Base-by-base conservation (phyloP, 2,888 invertebrate genomes). In the Lymantria monacha region DNA sequence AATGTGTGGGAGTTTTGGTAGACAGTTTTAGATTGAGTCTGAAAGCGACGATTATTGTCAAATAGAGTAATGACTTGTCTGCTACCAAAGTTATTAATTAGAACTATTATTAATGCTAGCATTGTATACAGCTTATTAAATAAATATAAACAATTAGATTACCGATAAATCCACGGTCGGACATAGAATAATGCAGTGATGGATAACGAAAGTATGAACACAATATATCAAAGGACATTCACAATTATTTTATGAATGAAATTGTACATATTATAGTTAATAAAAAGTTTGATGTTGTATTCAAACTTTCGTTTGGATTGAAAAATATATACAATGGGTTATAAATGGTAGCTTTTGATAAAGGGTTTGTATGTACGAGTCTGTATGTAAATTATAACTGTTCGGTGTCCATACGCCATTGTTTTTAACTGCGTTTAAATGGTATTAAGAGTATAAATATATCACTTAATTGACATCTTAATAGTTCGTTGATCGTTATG, bases 261-360 rank as follows among this genome's bases (percentile, higher is more conserved):
- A 30, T 46, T 61, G 59, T 63, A 61, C 38, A 63, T 57, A 38
- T 38, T 38, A n/a, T 38, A 63, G 38, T 14, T 46, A 41, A 30
- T 45, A 9, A 41, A 13, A 40, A 9, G 14, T n/a, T 42, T 31
- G 7, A 40, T 13, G 15, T 42, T 12, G 51, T 49, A 41, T 52
- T 63, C 49, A 51, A 61, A 45, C 42, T 55, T 61, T 53, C 43
- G 38, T 44, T 11, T 1, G 37, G 44, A 48, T 43, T 1, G 33
- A 8, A 33, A 3, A 3, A 10, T 42, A 12, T 22, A 15, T 9
- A 15, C 1, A 54, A 59, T 53, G 51, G 49, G 60, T 50, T 62
- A 48, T 58, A 54, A 61, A 50, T 44, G 61, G 65, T 74, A 73
- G 72, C 61, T 72, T 74, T 74, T 74, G 66, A 72, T 74, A 73